Evolutionary conservation across 2,888 invertebrate species (phyloP).

Genomic region (Crocallis elinguaria): DNA sequence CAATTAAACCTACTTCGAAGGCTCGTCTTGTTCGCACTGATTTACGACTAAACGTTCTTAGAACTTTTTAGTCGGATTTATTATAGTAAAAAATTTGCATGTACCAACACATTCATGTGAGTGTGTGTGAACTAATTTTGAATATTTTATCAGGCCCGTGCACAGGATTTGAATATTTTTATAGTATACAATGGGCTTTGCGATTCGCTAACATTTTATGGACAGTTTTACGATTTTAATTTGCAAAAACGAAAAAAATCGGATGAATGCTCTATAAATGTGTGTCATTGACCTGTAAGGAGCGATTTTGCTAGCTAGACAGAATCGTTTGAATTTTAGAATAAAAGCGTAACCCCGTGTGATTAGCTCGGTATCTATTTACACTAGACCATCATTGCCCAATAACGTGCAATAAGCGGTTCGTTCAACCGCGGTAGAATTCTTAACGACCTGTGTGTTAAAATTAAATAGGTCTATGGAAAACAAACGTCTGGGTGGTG

Average conservation of each 20-base stretch:
- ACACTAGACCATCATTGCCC: conserved; percentile 25
- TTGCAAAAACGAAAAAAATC: conserved; percentile 10
- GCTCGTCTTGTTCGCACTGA: conserved; percentile 30
- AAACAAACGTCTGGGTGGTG: neutral
- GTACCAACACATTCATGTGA: neutral
- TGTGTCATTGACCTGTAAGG: conserved; percentile 20
- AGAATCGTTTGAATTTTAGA: conserved; percentile 15
- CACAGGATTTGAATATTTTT: conserved; percentile 1
- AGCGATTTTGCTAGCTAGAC: conserved; percentile 7
- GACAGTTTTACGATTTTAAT: conserved; percentile 15
- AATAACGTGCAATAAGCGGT: conserved; percentile 32
- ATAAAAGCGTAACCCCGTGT: neutral
- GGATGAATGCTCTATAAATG: conserved; percentile 26
- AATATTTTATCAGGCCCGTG: neutral
- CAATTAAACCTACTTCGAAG: conserved; percentile 36
- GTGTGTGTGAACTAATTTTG: conserved; percentile 6
- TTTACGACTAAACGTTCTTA: conserved; percentile 31
- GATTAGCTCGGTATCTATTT: conserved; percentile 16
- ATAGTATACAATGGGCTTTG: conserved; percentile 2
- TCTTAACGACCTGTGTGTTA: conserved; percentile 19
- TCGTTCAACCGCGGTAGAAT: conserved; percentile 28
- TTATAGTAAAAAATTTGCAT: neutral
- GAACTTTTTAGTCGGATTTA: conserved; percentile 28
- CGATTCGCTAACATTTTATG: conserved; percentile 9
- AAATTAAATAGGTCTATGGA: conserved; percentile 8